Evolutionary conservation across 2,888 invertebrate genomes (phyloP), one percentile per base, ranked within the genome.

Genomic region (Clivina fossor): DNA sequence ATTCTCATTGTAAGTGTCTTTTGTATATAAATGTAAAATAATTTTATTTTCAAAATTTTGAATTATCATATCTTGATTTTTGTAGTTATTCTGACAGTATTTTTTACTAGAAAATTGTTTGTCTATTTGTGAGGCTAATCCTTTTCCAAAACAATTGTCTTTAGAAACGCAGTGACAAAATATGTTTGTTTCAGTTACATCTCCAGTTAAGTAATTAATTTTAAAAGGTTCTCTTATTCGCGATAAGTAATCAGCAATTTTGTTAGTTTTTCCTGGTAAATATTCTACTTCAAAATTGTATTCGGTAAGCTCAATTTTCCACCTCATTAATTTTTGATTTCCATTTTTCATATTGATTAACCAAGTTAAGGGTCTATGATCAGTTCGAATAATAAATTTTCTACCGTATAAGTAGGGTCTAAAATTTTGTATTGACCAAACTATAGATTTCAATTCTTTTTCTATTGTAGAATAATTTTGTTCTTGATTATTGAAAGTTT

Each of bases 211-310:
- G 4, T 4, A 24, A 24, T 4, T 24, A 24, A 24, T 24, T 24
- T 24, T 24, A 24, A 24, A 24, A 24, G 4, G 4, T 4, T 24
- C 5, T 24, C 26, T 24, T 66, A 68, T 5, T 19, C 65, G 58
- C 5, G 63, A 64, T 8, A 64, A 51, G 24, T 62, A 63, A 26
- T 64, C 62, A 4, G 63, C 63, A 33, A 63, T 64, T 64, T 26
- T 26, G 9, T 28, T 44, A 11, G 28, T 44, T 44, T 30, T 44
- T 44, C 37, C 37, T 1, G 13, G 57, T 58, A 64, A 64, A 20
- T 65, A 64, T 4, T 64, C 46, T 5, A 65, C 60, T 58, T 62
- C 61, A 40, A 62, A 62, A n/a, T 64, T 61, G 7, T 44, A 64
- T 47, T 62, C 64, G 32, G 62, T 61, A 16, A 63, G 19, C 55